Evolutionary conservation across 1,140 invertebrate genomes (phyloP), one percentile per base, ranked within the genome.

Genomic region (Papilio xuthus): DNA sequence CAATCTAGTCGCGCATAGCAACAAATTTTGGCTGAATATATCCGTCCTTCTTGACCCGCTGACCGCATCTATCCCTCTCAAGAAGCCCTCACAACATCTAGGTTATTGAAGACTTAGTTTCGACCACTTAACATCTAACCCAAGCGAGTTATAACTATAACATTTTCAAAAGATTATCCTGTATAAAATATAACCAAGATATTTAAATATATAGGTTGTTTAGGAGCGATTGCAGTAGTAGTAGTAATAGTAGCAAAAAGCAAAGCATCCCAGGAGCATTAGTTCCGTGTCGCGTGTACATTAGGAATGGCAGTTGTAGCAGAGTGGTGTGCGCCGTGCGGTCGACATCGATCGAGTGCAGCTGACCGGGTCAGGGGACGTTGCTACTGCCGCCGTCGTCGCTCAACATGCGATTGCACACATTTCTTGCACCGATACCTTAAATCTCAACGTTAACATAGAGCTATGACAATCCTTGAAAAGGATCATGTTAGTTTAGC

Each of bases 71-170:
- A 50, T 50, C 60, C 60, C 23, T 32, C 60, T 67, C 10, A 6
- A 28, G 60, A 67, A 67, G 60, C 60, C 8, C 53, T 56, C 23
- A 67, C 60, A 18, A 50, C 47, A 67, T 67, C 60, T 67, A 67
- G 60, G 60, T 67, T 67, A 63, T 6, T 60, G 8, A 12, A 63
- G 12, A 12, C 26, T 63, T 28, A 63, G 23, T 63, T 63, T 63
- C 26, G 60, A 26, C 60, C 60, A 63, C 60, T 63, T 28, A 63
- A 63, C 60, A 23, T 60, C 56, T 60, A 15, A 15, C 12, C 6
- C 26, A 63, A 63, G 12, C 23, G 60, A 26, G 60, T 28, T 26
- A 63, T 28, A 63, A 28, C 53, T 50, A 53, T 18, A 15, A 47
- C 44, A 47, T 3, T 2, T 7, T 8, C n/a, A 20, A 6, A 53